Evolutionary conservation across 64 coral and sea anemone species (phyloP), one percentile per base, ranked within the genome.

Genomic region (Porites australiensis): DNA sequence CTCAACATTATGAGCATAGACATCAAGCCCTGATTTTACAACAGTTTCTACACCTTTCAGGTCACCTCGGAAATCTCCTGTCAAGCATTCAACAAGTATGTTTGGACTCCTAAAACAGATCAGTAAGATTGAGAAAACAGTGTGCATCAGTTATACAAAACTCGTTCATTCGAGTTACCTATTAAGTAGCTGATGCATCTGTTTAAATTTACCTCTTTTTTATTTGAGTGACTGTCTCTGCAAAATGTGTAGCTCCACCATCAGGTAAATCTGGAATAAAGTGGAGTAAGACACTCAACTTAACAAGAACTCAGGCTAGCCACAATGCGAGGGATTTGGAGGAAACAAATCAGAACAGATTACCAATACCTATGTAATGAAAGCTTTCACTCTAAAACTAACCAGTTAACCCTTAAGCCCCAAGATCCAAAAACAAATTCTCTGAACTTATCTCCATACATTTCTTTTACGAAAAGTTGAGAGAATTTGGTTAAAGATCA

Each of bases 31-130:
- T 64, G 98, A 99, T 44, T 99, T 77, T 18, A 92, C 86, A 37
- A 99, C 83, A 64, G 73, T 85, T 9, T 93, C 87, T 4, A 96
- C 86, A 89, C 86, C 77, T 37, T 94, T 89, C 18, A 73, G 73
- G 66, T 99, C 96, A 69, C 98, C 98, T 86, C 88, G 98, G 85
- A 99, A 99, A 96, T 99, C 98, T 22, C 91, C 91, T 21, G 98
- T 99, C 70, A 99, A 79, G 74, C 98, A 99, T 88, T 99, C 98
- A 14, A 99, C 98, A 93, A 99, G 63, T 21, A 99, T 94, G 18
- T 77, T 72, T 46, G 97, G 98, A 74, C 89, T 99, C 45, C 98
- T 99, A 74, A n/a, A 74, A 22, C 4, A 82, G 20, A 73, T 27
- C 27, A 37, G 15, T 47, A n/a, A 76, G 44, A 76, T 76, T 13